A percentile compares a stretch with the other conserved stretches of the same genome.
These are phyloP conservation scores for Bombus polaris DNA, from an alignment of 1,140 invertebrate genomes.

Conservation along the genomic window DNA sequence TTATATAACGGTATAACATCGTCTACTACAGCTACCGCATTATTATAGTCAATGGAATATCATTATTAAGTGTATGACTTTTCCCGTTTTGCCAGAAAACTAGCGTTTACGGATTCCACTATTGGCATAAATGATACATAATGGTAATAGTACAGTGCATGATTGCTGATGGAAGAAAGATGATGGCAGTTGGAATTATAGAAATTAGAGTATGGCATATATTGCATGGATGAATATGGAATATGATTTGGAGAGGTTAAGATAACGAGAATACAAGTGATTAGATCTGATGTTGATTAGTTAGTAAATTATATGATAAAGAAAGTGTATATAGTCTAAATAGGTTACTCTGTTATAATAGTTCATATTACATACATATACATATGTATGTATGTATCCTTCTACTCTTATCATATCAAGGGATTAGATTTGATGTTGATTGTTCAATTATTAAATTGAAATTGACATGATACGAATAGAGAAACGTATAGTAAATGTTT, in stretches of 20 bases:
- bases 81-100: background rate
- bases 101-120: background rate
- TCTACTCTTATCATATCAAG: background rate
- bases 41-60: constrained; percentile 11
- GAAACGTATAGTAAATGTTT: background rate
- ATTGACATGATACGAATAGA: background rate
- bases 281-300: background rate
- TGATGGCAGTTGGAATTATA: background rate
- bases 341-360: no score
- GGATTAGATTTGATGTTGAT: background rate
- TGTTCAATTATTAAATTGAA: background rate
- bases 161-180: background rate
- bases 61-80: constrained; percentile 4
- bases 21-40: no score
- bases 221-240: background rate
- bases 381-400: no score
- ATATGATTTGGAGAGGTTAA: background rate
- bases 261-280: background rate
- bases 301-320: no score
- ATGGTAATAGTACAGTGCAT: background rate
- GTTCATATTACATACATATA: no score
- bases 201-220: background rate
- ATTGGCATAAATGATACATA: background rate
- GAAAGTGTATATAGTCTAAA: no score
- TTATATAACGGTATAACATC: constrained; percentile 18